Evolutionary conservation across 2,797 vertebrate species (phyloP).

Genomic region (Schizopygopsis pylzovi): DNA sequence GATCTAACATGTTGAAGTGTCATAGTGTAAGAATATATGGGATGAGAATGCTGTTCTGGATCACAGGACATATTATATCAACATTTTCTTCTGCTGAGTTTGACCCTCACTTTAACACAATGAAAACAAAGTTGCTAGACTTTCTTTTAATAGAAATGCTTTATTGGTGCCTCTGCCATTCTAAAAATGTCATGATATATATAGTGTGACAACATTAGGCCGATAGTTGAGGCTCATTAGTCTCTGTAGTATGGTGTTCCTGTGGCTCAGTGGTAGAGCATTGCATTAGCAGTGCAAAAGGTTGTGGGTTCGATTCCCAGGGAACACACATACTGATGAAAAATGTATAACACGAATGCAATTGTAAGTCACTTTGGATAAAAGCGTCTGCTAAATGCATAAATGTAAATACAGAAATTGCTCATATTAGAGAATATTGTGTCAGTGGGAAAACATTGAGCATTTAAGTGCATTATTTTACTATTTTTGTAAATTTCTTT

Average conservation of each 20-base stretch:
- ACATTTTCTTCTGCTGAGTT: constrained; percentile 1
- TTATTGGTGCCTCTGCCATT: neutral
- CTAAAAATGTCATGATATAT: neutral
- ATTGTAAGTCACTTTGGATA: no score
- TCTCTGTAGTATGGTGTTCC: neutral
- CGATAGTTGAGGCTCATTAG: neutral
- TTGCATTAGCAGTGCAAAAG: no score
- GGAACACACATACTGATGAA: no score
- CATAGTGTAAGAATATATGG: neutral
- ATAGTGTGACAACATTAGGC: neutral
- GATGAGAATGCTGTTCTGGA: constrained; percentile 10
- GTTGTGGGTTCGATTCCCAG: no score
- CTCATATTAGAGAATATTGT: neutral
- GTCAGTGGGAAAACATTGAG: neutral
- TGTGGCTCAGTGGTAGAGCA: no score
- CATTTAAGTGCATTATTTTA: neutral
- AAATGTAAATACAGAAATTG: neutral
- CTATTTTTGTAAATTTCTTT: neutral
- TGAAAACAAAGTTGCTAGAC: constrained; percentile 8
- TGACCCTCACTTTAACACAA: neutral
- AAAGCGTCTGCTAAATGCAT: no score
- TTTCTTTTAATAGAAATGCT: neutral
- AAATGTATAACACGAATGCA: no score
- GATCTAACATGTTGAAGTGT: neutral
- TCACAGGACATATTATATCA: constrained; percentile 18